Evolutionary conservation across 2,888 invertebrate genomes (phyloP), one percentile per base, ranked within the genome.

Genomic region (Orthosia incerta): DNA sequence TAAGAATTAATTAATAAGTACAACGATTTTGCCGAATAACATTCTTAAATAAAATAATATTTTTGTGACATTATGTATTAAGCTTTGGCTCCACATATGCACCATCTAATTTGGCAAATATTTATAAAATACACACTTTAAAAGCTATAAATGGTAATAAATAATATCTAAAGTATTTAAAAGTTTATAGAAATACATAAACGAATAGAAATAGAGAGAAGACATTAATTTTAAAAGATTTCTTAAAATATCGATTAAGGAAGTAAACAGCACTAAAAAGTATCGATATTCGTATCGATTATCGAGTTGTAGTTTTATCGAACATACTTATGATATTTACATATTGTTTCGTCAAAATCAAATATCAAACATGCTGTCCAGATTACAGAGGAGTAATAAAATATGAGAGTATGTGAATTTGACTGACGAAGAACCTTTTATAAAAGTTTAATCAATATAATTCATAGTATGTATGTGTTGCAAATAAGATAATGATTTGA

Each of bases 341-440:
- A 60, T 55, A 56, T 80, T 39, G 57, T 67, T 64, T 62, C n/a
- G 16, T 59, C 51, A 45, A 39, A 26, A 20, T 83, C 87, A 87
- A 88, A 90, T 87, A 70, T 87, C 85, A 61, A 71, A 66, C 88
- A 85, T 70, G 86, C 88, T 91, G 85, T 88, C 86, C 74, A 56
- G 63, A 87, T 90, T 91, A 88, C 86, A 64, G 51, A 70, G 77
- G 76, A 87, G 87, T 87, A 76, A 84, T 78, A 82, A 39, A 39
- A 69, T 80, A 65, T 71, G 84, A 91, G 87, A 91, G 89, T 76
- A 86, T 79, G 89, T 85, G 87, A 88, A 88, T 88, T 88, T 83
- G 87, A 88, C 75, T 71, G 53, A 59, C 23, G 60, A 67, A 66
- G 55, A 53, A n/a, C 0, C 18, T 59, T 71, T n/a, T 16, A 71